Base-by-base conservation (phyloP, 2,113 vertebrate genomes). In the Phyllostomus discolor region DNA sequence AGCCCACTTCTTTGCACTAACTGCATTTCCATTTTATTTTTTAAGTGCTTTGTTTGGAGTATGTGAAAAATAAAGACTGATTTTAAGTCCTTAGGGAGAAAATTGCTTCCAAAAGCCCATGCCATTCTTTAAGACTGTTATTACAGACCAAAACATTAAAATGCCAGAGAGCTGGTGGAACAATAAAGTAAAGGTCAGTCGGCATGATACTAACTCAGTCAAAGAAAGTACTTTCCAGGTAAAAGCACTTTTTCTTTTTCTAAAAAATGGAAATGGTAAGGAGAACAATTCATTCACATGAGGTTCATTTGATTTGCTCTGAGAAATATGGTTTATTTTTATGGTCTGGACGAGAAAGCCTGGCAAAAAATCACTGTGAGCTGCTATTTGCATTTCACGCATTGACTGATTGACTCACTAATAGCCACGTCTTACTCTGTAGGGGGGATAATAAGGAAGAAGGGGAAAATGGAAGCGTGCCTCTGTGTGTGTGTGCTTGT, bases 151-250 rank as follows among this genome's bases (percentile, higher is more conserved):
- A 83, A 62, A 79, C 82, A 93, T 70, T 90, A 86, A 97, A 97
- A 95, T 87, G 31, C 79, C 72, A 50, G 94, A 79, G 33, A 87
- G 91, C 52, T 79, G 82, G 3, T 69, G 0, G 1, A 94, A 52
- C 28, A 26, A 75, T 79, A 94, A 88, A 84, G 75, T n/a, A 98
- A 97, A 97, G 93, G 93, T 97, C 95, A 97, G 89, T 31, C 90
- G 6, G 97, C 75, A 50, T 16, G 90, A 97, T 84, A 78, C 81
- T 85, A 28, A 91, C 95, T 96, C 70, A 92, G 94, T 94, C 79
- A 95, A 97, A 95, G 90, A 96, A 96, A 88, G 31, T 17, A 35
- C 50, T 94, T 93, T 38, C 88, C 41, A 95, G 88, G 84, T 81
- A 94, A 95, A 96, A 96, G 80, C 83, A 76, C 24, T 64, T 54